phyloP scores from a whole-genome alignment of 2,888 invertebrate species.

The Acrocyrtus sp. region DNA sequence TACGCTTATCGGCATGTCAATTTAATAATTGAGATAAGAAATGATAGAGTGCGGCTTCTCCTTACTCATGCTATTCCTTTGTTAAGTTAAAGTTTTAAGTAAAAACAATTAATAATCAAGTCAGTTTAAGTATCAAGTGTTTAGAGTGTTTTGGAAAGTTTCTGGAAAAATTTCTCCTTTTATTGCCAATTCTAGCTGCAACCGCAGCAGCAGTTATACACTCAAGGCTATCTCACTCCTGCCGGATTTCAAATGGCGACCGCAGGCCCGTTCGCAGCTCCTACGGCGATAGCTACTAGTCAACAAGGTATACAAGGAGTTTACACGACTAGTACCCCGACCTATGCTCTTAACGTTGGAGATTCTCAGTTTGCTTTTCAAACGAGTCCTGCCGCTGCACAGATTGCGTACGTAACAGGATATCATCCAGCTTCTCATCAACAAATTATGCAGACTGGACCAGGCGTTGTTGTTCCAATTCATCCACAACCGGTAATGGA shows the following conservation, averaged over 20 bases:
- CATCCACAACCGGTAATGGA: constrained; percentile 58
- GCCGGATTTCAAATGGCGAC: constrained; percentile 58
- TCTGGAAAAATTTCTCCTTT: constrained; percentile 4
- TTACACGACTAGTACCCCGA: constrained; percentile 40
- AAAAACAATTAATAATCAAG: too few relatives aligned
- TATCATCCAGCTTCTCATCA: constrained; percentile 48
- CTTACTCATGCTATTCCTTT: too few relatives aligned
- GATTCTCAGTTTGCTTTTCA: constrained; percentile 54
- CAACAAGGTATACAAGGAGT: constrained; percentile 43
- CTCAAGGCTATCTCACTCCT: constrained; percentile 56
- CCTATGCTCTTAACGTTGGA: constrained; percentile 46
- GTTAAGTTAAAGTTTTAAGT: too few relatives aligned
- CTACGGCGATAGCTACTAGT: constrained; percentile 44
- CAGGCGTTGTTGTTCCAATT: constrained; percentile 55
- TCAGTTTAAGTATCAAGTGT: too few relatives aligned
- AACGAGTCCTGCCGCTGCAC: constrained; percentile 45
- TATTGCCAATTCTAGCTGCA: constrained; percentile 48
- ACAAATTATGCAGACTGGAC: constrained; percentile 53
- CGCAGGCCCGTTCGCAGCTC: constrained; percentile 49
- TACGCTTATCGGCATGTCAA: too few relatives aligned
- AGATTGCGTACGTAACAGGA: constrained; percentile 42
- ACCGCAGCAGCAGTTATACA: constrained; percentile 58
- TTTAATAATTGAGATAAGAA: too few relatives aligned
- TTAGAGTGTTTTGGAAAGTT: background rate
- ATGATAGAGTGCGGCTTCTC: too few relatives aligned